phyloP scores from a whole-genome alignment of 2,113 vertebrate genomes.

The Clarias gariepinus region DNA sequence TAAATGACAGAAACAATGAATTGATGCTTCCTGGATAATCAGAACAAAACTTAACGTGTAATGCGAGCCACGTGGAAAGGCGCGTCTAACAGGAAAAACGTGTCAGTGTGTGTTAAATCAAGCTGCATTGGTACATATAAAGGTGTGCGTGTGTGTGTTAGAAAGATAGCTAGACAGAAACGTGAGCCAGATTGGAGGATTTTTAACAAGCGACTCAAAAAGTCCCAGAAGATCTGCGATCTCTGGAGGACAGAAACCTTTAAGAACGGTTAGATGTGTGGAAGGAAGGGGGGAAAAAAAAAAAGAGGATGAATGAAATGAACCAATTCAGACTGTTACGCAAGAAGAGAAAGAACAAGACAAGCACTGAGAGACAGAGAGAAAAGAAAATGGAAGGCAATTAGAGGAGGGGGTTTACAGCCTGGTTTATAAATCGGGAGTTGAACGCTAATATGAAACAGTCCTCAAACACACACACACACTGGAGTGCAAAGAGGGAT shows the following conservation, averaged over 20 bases:
- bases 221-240: slow-evolving; percentile 35
- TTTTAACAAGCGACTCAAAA: slow-evolving; percentile 37
- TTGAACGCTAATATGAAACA: slow-evolving; percentile 79
- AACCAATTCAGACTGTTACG: slow-evolving; percentile 58
- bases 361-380: slow-evolving; percentile 29
- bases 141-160: neutral
- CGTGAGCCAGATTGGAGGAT: neutral
- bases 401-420: slow-evolving; percentile 78
- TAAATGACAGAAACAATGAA: neutral
- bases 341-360: slow-evolving; percentile 33
- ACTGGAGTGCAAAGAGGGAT: slow-evolving; percentile 66
- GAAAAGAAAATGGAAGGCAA: slow-evolving; percentile 72
- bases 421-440: slow-evolving; percentile 82
- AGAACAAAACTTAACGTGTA: neutral
- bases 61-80: neutral
- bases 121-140: neutral
- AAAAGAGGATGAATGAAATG: neutral
- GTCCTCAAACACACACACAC: slow-evolving; percentile 62
- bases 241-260: slow-evolving; percentile 39
- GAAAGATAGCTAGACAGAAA: neutral
- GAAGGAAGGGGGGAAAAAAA: neutral
- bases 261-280: neutral
- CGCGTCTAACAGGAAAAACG: neutral
- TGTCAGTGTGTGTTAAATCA: neutral
- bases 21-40: neutral